Base-by-base conservation (phyloP, 2,113 vertebrate genomes). In the Opisthocomus hoazin region DNA sequence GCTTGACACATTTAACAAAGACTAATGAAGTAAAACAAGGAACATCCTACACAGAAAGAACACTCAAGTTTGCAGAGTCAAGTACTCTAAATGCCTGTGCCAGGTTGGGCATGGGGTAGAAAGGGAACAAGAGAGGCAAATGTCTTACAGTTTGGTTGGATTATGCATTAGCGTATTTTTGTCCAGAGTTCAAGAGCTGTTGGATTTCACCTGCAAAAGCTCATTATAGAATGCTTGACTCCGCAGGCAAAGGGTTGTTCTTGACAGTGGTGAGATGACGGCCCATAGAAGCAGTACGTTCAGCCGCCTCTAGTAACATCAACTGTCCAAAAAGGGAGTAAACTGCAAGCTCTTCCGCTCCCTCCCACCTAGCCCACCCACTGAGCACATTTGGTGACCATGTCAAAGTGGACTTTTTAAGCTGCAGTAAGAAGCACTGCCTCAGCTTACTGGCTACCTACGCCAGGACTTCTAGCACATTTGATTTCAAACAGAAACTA, bases 1-100 rank as follows among this genome's bases (percentile, higher is more conserved):
- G 50, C 50, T 74, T 73, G 45, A 87, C 58, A 50, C 22, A 46
- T 70, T 54, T 82, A 94, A 73, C 61, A 69, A 73, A 80, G 46
- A 41, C 50, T 85, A 89, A 87, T 65, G 69, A 93, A 93, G 74
- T 84, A 78, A 93, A 87, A 69, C 73, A 84, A 84, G 65, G 81
- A 94, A 68, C 65, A 84, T 61, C 58, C 48, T 61, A 45, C 39
- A 30, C 0, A 53, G 39, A 57, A 86, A 65, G 71, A 90, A 84
- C 45, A 26, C 7, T 76, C 32, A 15, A 5, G 37, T 82, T 89
- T 81, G 56, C 13, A 7, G 43, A 84, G 36, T 86, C 27, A 69
- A 12, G 50, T 64, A 39, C 63, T 88, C 71, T 19, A 46, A 79
- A 54, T 64, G 43, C 29, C n/a, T 51, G 23, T 39, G 45, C 53